Evolutionary conservation across 2,113 vertebrate species (phyloP).

Genomic region (Myotis brandtii): DNA sequence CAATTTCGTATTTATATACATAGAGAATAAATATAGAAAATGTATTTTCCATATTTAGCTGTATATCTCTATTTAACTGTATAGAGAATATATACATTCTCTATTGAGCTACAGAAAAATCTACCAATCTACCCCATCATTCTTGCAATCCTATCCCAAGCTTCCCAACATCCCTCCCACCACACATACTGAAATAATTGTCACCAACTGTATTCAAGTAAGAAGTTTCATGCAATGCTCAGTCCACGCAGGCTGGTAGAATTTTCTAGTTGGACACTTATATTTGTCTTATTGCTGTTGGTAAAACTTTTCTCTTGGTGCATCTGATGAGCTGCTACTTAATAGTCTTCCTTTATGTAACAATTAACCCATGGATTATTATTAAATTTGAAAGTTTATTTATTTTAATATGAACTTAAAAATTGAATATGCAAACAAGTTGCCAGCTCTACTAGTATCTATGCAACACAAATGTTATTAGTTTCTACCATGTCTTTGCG

Average conservation of each 20-base stretch:
- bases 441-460: not conserved
- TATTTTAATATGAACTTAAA: slow-evolving; percentile 20
- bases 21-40: not conserved
- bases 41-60: not conserved
- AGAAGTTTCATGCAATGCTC: not conserved
- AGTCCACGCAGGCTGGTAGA: not conserved
- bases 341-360: not conserved
- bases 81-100: not conserved
- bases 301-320: not conserved
- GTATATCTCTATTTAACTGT: not conserved
- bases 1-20: not conserved
- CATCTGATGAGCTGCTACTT: not conserved
- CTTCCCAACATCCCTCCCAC: not conserved
- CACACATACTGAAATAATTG: not conserved
- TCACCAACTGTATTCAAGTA: not conserved
- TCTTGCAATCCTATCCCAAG: not conserved
- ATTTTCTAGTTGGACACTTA: not conserved
- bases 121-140: not conserved
- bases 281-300: not conserved
- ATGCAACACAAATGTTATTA: not conserved
- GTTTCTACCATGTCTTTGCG: not conserved
- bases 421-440: not conserved
- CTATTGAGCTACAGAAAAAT: not conserved
- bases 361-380: not conserved
- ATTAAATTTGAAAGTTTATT: slow-evolving; percentile 28